Percentiles rank a stretch among this genome's conserved stretches.
These are phyloP conservation scores for Mimachlamys varia DNA, from an alignment of 2,888 invertebrate genomes.

Conservation along the genomic window DNA sequence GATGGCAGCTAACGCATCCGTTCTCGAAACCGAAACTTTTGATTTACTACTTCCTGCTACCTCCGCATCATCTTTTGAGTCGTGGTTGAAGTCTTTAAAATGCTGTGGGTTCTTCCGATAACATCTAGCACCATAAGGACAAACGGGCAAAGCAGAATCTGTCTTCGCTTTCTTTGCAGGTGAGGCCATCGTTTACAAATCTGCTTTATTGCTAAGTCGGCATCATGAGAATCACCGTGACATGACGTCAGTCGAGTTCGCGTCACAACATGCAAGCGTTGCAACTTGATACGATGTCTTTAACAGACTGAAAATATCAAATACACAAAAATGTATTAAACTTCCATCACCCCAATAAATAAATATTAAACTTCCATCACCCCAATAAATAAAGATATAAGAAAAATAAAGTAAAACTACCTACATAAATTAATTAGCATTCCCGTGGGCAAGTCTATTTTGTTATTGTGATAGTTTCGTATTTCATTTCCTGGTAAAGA, in stretches of 20 bases:
- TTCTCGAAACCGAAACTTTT: constrained; percentile 34
- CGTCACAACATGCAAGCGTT: not conserved
- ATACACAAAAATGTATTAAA: too few relatives aligned
- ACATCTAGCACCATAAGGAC: constrained; percentile 75
- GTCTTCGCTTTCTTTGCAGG: constrained; percentile 67
- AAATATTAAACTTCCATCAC: too few relatives aligned
- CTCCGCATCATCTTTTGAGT: not conserved
- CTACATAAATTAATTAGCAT: too few relatives aligned
- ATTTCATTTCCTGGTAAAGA: too few relatives aligned
- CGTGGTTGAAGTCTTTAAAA: constrained; percentile 69
- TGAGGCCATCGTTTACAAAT: not conserved
- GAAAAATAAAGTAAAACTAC: too few relatives aligned
- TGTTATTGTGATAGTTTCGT: too few relatives aligned
- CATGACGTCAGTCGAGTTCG: not conserved
- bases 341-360: too few relatives aligned
- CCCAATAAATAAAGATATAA: too few relatives aligned
- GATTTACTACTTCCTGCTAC: constrained; percentile 40
- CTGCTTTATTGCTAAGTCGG: not conserved
- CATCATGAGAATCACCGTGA: not conserved
- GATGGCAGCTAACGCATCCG: constrained; percentile 28
- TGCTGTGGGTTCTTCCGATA: constrained; percentile 76
- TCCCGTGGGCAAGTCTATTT: too few relatives aligned
- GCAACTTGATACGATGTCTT: too few relatives aligned
- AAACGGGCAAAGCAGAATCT: constrained; percentile 58
- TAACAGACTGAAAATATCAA: too few relatives aligned